These are phyloP conservation scores for Colletes collaris DNA, from an alignment of 2,888 invertebrate species.

Conservation along the genomic window DNA sequence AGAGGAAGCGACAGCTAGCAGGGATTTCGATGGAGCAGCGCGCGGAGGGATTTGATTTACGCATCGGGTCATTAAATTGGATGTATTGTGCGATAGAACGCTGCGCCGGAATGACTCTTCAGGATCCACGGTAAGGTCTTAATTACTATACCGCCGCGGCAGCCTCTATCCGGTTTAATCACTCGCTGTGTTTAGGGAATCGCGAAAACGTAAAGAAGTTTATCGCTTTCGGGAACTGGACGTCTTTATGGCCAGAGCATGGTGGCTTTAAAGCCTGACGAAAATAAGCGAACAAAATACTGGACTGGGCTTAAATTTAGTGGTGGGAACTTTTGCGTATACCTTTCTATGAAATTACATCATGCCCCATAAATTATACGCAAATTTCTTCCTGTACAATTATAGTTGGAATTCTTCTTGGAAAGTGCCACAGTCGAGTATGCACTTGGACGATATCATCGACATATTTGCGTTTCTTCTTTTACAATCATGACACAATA, in stretches of 20 bases:
- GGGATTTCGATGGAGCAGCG: slow-evolving; percentile 45
- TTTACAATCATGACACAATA: no score
- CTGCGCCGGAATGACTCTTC: slow-evolving; percentile 65
- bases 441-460: no score
- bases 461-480: no score
- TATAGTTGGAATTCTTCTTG: no score
- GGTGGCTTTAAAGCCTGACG: no score
- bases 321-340: no score
- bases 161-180: slow-evolving; percentile 20
- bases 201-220: not conserved
- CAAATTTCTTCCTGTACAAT: no score
- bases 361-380: no score
- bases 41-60: slow-evolving; percentile 73
- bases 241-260: not conserved
- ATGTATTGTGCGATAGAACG: slow-evolving; percentile 71
- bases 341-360: no score
- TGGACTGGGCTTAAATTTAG: no score
- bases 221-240: not conserved
- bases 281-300: no score
- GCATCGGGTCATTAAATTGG: slow-evolving; percentile 77
- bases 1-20: slow-evolving; percentile 30
- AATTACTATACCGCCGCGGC: slow-evolving; percentile 65
- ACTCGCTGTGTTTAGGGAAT: slow-evolving; percentile 24
- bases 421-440: no score
- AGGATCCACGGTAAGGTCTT: slow-evolving; percentile 73